Evolutionary conservation across 2,888 invertebrate genomes (phyloP).

Genomic region (Coleophora flavipennella): DNA sequence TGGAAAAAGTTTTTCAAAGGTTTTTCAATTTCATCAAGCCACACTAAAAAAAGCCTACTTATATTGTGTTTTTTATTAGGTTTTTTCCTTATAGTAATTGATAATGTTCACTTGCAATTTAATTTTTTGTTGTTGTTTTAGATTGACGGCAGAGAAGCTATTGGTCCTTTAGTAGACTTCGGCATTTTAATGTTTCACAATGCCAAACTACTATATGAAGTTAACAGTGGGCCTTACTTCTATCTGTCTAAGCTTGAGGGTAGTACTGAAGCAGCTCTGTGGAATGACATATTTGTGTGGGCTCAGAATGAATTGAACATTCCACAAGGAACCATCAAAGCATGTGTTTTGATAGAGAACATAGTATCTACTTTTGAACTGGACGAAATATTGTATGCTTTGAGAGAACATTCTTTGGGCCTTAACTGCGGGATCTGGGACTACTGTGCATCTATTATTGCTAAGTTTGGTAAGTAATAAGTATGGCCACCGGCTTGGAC

Average conservation of each 20-base stretch:
- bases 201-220: slow-evolving; percentile 62
- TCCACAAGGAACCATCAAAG: slow-evolving; percentile 76
- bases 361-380: slow-evolving; percentile 78
- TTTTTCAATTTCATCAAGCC: too few relatives aligned
- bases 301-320: slow-evolving; percentile 68
- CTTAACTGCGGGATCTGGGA: slow-evolving; percentile 85
- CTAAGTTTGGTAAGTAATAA: slow-evolving; percentile 75
- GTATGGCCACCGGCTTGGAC: too few relatives aligned
- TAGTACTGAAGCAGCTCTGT: slow-evolving; percentile 75
- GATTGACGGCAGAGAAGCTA: slow-evolving; percentile 74
- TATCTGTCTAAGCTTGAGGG: slow-evolving; percentile 81
- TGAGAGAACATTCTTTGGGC: slow-evolving; percentile 77
- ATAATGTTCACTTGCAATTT: too few relatives aligned
- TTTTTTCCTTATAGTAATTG: too few relatives aligned
- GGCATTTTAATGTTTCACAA: slow-evolving; percentile 78
- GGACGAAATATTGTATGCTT: slow-evolving; percentile 78
- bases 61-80: not conserved
- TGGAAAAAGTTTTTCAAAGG: too few relatives aligned
- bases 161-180: slow-evolving; percentile 80
- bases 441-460: slow-evolving; percentile 77
- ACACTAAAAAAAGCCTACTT: not conserved
- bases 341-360: slow-evolving; percentile 81
- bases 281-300: slow-evolving; percentile 81
- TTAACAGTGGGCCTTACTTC: slow-evolving; percentile 77
- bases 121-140: slow-evolving; percentile 19